These are phyloP conservation scores for Drosophila willistoni DNA, from an alignment of 1,140 invertebrate species.

Conservation along the genomic window DNA sequence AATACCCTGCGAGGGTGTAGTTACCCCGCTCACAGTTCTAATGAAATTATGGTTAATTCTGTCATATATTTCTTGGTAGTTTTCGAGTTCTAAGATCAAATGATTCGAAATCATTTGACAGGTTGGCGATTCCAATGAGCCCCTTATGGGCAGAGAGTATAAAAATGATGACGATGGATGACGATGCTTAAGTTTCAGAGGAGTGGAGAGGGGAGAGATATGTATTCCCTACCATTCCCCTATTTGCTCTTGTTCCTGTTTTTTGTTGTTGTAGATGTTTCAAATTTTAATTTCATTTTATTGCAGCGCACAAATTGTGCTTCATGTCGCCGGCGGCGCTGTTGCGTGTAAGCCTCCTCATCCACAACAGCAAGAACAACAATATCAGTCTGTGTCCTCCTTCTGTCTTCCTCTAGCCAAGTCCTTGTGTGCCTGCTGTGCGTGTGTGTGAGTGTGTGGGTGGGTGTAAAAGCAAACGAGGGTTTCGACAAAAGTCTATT, in stretches of 20 bases:
- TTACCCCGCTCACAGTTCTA: too few relatives aligned
- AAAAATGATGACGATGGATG: constrained; percentile 66
- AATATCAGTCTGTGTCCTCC: neutral
- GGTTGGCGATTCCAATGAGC: neutral
- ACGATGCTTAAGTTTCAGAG: constrained; percentile 43
- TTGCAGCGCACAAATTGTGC: constrained; percentile 74
- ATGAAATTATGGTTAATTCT: too few relatives aligned
- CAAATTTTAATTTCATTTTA: constrained; percentile 78
- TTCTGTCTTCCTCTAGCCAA: constrained; percentile 4
- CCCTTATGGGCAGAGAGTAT: neutral
- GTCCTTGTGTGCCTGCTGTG: constrained; percentile 35
- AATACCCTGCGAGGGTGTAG: neutral
- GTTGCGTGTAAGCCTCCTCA: constrained; percentile 56
- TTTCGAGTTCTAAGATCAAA: too few relatives aligned
- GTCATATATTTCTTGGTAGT: too few relatives aligned
- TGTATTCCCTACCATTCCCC: neutral
- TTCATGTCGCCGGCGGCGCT: constrained; percentile 62
- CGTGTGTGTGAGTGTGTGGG: constrained; percentile 22
- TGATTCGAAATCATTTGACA: too few relatives aligned
- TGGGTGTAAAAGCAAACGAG: neutral
- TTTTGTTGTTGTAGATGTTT: constrained; percentile 59
- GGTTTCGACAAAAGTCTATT: neutral
- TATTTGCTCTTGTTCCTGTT: neutral
- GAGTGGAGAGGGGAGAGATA: neutral
- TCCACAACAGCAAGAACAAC: constrained; percentile 10